A percentile compares a stretch with the other conserved stretches of the same genome.
Conservation (phyloP, 1,140 invertebrate genomes). For the Planococcus citri region DNA sequence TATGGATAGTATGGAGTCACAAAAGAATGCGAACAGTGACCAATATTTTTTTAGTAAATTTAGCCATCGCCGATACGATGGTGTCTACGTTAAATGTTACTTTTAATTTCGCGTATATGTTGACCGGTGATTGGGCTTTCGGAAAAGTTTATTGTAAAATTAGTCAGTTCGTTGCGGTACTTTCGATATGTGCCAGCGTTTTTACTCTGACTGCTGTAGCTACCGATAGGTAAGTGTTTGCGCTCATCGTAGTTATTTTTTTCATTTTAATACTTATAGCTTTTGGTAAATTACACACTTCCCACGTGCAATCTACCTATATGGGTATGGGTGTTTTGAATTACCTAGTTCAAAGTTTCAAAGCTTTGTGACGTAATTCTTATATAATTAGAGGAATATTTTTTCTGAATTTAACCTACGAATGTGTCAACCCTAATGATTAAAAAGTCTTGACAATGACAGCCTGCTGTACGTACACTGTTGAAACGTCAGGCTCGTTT, state of each 20-base stretch:
- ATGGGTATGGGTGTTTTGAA: no score
- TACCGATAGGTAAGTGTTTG: conserved; percentile 89
- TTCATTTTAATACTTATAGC: no score
- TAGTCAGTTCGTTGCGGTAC: conserved; percentile 78
- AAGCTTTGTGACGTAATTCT: no score
- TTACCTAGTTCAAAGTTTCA: no score
- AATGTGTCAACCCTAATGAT: no score
- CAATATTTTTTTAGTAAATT: conserved; percentile 91
- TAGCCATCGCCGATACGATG: conserved; percentile 82
- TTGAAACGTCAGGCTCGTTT: background rate
- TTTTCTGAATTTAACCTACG: no score
- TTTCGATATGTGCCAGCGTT: conserved; percentile 83
- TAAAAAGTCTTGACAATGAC: background rate
- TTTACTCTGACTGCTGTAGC: conserved; percentile 94
- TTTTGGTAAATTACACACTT: no score
- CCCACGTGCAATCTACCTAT: no score
- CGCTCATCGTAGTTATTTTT: no score
- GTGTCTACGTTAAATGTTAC: conserved; percentile 84
- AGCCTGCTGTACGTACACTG: no score
- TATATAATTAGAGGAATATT: no score
- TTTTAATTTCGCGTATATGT: conserved; percentile 88
- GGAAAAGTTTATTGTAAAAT: conserved; percentile 87
- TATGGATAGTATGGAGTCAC: conserved; percentile 86
- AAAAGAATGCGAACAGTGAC: conserved; percentile 87
- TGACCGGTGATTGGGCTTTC: conserved; percentile 86